Evolutionary conservation across 1,140 invertebrate species (phyloP).

Genomic region (Cyclargus thomasi): DNA sequence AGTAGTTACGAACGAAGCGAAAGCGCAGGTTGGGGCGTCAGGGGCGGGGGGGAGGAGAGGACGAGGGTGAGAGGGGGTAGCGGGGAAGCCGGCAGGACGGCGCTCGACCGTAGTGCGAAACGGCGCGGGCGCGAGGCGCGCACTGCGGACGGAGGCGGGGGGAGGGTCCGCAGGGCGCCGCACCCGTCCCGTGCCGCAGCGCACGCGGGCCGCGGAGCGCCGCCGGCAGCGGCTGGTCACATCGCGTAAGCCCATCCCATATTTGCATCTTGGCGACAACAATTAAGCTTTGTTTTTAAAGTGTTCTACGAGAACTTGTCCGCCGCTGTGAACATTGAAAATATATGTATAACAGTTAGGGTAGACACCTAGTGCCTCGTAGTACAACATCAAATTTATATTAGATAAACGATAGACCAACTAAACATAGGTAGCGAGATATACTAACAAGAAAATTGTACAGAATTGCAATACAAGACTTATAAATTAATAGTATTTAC

Average conservation of each 20-base stretch:
- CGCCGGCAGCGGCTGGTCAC: constrained; percentile 78
- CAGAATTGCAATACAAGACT: neutral
- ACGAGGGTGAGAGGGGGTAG: constrained; percentile 30
- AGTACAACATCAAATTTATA: constrained; percentile 9
- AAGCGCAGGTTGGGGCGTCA: constrained; percentile 51
- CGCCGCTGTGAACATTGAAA: constrained; percentile 73
- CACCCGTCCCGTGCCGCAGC: constrained; percentile 56
- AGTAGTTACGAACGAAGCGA: constrained; percentile 64
- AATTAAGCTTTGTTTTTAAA: constrained; percentile 74
- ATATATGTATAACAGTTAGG: constrained; percentile 42
- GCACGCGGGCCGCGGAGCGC: constrained; percentile 70
- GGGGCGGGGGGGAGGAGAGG: constrained; percentile 29
- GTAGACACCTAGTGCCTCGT: constrained; percentile 28
- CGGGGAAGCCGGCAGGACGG: constrained; percentile 50
- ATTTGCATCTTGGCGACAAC: constrained; percentile 73
- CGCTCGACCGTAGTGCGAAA: constrained; percentile 56
- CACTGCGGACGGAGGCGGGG: constrained; percentile 33
- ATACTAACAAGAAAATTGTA: constrained; percentile 13
- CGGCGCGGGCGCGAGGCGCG: constrained; percentile 56
- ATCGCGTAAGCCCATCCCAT: constrained; percentile 81
- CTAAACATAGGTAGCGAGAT: neutral
- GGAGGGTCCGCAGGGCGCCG: constrained; percentile 41
- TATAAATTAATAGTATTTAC: neutral
- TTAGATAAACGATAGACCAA: constrained; percentile 10
- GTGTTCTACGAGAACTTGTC: constrained; percentile 52